These are phyloP conservation scores for Peromyscus maniculatus DNA, from an alignment of 2,113 vertebrate species.

Conservation along the genomic window DNA sequence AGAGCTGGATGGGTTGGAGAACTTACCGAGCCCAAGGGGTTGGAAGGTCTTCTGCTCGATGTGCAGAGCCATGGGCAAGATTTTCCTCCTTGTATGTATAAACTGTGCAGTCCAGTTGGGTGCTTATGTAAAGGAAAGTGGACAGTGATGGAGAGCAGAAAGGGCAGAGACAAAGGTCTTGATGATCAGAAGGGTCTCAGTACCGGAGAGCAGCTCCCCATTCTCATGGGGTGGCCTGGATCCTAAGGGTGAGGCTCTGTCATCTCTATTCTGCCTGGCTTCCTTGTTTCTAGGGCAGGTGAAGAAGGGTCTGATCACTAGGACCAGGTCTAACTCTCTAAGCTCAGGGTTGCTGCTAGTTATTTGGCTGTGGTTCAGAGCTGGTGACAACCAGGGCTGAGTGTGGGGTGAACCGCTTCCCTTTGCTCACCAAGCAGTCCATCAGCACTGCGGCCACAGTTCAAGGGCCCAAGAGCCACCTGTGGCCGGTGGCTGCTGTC, in stretches of 20 bases:
- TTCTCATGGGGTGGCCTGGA: rapidly evolving
- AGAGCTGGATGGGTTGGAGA: not conserved
- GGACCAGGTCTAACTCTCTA: not conserved
- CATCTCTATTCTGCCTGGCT: not conserved
- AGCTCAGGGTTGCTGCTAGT: not conserved
- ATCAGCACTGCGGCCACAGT: not conserved
- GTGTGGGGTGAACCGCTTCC: rapidly evolving
- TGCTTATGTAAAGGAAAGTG: not conserved
- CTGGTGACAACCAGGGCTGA: not conserved
- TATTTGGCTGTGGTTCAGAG: not conserved
- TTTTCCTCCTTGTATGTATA: not conserved
- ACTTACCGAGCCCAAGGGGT: not conserved
- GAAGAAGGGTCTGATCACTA: not conserved
- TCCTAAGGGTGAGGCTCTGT: not conserved
- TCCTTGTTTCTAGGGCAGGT: not conserved
- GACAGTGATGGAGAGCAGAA: not conserved
- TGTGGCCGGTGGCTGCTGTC: not conserved
- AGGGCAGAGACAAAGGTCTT: not conserved
- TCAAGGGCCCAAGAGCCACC: not conserved
- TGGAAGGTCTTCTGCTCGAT: rapidly evolving
- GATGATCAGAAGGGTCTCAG: no score
- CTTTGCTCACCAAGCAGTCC: no score
- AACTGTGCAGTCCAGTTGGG: not conserved
- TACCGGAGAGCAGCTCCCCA: not conserved
- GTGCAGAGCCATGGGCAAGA: not conserved